A percentile compares a stretch with the other conserved stretches of the same genome.
These are phyloP conservation scores for Ectropis crepuscularia DNA, from an alignment of 2,888 invertebrate species.

Conservation along the genomic window DNA sequence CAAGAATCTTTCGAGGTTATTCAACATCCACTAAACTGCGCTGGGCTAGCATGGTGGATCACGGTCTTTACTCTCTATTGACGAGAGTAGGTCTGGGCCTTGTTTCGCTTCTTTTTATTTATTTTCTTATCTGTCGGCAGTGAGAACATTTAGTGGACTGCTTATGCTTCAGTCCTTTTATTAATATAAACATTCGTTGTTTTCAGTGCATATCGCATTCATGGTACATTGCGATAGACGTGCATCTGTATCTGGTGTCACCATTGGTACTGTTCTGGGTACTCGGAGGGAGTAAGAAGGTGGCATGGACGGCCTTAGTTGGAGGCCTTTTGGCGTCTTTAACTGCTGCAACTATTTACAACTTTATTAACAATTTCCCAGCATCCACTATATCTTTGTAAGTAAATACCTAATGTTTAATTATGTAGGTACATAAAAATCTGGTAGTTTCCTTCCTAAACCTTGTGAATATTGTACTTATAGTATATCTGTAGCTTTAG, in stretches of 20 bases:
- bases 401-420: too few species aligned
- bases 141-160: not conserved
- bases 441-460: not conserved
- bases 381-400: slow-evolving; percentile 38
- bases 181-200: not conserved
- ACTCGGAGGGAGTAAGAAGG: slow-evolving; percentile 43
- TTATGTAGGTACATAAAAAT: too few species aligned
- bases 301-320: slow-evolving; percentile 53
- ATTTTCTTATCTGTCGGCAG: not conserved
- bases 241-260: slow-evolving; percentile 59
- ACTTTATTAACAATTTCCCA: slow-evolving; percentile 37
- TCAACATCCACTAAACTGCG: too few species aligned
- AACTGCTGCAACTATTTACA: slow-evolving; percentile 38
- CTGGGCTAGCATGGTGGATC: too few species aligned
- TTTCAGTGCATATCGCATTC: slow-evolving; percentile 59
- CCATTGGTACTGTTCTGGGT: slow-evolving; percentile 59
- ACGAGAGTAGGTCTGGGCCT: too few species aligned
- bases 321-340: slow-evolving; percentile 35
- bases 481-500: too few species aligned
- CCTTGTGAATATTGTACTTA: too few species aligned
- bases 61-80: too few species aligned
- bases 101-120: too few species aligned
- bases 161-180: not conserved
- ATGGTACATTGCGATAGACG: slow-evolving; percentile 59
- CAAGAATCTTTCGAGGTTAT: too few species aligned